Conservation (phyloP, 2,888 invertebrate genomes). For the Nysson spinosus region DNA sequence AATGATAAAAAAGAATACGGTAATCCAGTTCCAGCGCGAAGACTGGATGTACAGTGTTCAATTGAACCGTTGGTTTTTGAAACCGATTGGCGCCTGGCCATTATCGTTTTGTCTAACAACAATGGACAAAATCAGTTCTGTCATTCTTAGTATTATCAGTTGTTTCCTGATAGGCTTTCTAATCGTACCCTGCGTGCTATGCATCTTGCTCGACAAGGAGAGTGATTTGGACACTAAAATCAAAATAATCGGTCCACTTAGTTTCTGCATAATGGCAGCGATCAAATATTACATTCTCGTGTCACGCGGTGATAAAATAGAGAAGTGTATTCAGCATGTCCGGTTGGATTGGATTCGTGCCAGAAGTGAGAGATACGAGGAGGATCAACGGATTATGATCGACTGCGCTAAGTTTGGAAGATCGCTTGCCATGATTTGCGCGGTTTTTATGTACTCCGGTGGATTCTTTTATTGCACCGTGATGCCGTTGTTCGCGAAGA, state of each 20-base stretch:
- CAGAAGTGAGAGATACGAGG: not conserved
- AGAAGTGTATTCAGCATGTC: conserved; percentile 54
- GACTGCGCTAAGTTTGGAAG: conserved; percentile 55
- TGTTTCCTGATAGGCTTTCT: conserved; percentile 60
- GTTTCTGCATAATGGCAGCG: conserved; percentile 62
- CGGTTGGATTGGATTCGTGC: conserved; percentile 53
- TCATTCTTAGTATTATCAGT: conserved; percentile 31
- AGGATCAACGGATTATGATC: conserved; percentile 53
- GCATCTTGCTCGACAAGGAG: conserved; percentile 53
- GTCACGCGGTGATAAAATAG: conserved; percentile 37
- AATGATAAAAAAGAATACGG: not conserved
- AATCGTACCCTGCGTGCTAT: conserved; percentile 59
- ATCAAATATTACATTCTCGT: conserved; percentile 58
- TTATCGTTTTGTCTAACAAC: conserved; percentile 8
- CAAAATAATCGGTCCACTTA: conserved; percentile 62
- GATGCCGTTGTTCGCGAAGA: conserved; percentile 61
- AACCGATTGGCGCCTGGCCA: conserved; percentile 67
- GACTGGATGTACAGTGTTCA: conserved; percentile 58
- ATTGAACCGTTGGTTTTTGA: conserved; percentile 65
- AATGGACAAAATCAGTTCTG: conserved; percentile 26
- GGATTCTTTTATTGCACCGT: conserved; percentile 66
- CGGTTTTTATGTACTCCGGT: conserved; percentile 65
- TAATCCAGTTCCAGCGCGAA: not conserved
- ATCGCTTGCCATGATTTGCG: conserved; percentile 52
- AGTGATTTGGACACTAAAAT: conserved; percentile 46